Percentiles rank a stretch among this genome's conserved stretches.
These are phyloP conservation scores for Arizona elegans DNA, from an alignment of 2,113 vertebrate species.

Conservation along the genomic window DNA sequence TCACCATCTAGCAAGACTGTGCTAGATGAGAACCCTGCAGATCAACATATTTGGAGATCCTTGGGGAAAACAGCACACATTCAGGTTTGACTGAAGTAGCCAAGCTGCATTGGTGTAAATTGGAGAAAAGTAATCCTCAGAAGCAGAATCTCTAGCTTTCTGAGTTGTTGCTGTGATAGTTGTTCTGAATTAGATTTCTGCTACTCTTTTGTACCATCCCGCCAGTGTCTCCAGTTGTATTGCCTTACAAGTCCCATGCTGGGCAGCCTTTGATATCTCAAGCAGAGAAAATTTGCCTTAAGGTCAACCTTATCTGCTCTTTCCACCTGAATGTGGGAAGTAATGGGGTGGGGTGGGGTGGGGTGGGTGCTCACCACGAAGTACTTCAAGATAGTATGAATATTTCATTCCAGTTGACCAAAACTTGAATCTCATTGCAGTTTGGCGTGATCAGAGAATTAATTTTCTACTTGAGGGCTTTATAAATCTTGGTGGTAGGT, in stretches of 20 bases:
- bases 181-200: neutral
- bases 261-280: conserved; percentile 24
- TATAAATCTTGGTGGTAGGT: neutral
- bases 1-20: neutral
- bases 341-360: neutral
- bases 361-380: neutral
- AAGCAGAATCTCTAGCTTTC: neutral
- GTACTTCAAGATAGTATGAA: neutral
- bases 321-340: neutral
- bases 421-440: neutral
- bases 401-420: neutral
- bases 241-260: neutral
- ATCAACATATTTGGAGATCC: neutral
- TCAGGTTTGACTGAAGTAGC: neutral
- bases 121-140: neutral
- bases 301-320: neutral
- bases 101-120: neutral
- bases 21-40: neutral
- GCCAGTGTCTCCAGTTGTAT: neutral
- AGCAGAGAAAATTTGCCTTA: conserved; percentile 4
- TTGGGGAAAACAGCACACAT: neutral
- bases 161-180: neutral
- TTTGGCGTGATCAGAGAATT: neutral
- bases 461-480: neutral
- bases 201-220: neutral